Conservation (phyloP, 2,113 vertebrate species). For the Scomber scombrus region DNA sequence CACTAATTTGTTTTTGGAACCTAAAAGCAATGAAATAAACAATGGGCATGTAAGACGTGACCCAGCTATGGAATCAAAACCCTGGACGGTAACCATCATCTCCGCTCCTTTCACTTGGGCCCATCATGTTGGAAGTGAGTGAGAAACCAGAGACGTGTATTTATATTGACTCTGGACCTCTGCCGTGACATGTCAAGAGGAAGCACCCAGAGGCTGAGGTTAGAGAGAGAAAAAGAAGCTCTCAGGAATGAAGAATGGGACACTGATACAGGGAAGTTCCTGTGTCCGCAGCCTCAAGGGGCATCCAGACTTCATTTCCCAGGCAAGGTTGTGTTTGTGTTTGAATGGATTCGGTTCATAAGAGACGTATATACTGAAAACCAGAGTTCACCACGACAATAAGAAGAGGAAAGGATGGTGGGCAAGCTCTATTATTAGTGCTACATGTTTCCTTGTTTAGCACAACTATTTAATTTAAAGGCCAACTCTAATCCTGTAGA, state of each 20-base stretch:
- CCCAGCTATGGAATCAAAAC: neutral
- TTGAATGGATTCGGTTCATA: neutral
- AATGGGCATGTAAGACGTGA: neutral
- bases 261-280: slow-evolving; percentile 65
- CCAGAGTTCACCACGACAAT: neutral
- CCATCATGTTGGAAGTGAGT: slow-evolving; percentile 19
- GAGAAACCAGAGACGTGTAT: slow-evolving; percentile 60
- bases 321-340: slow-evolving; percentile 18
- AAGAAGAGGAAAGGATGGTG: no score
- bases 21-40: neutral
- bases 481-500: no score
- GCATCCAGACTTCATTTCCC: slow-evolving; percentile 43
- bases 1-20: neutral
- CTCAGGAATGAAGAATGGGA: slow-evolving; percentile 58
- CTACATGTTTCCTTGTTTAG: no score
- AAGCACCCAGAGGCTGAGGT: slow-evolving; percentile 62
- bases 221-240: slow-evolving; percentile 40
- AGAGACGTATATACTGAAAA: slow-evolving; percentile 1
- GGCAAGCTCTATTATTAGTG: no score
- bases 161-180: slow-evolving; percentile 60
- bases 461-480: no score
- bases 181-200: slow-evolving; percentile 59
- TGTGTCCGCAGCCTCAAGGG: slow-evolving; percentile 56
- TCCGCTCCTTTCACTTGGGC: slow-evolving; percentile 16
- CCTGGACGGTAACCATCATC: slow-evolving; percentile 1